Evolutionary conservation across 2,113 vertebrate genomes (phyloP), one percentile per base, ranked within the genome.

Genomic region (Corydoras maculifer): DNA sequence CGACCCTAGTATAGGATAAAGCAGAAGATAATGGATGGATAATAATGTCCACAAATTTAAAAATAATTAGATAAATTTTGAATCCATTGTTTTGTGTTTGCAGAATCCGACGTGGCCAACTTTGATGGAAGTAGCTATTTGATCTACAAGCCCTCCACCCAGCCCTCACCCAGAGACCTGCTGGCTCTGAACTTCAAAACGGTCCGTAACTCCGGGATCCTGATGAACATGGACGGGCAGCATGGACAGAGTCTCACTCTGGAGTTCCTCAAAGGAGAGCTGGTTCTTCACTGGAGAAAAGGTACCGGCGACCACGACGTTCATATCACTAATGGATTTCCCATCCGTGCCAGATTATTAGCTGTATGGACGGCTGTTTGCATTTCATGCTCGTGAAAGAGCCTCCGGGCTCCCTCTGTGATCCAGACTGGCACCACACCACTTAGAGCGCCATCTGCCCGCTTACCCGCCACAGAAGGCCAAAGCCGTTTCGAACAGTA

Each of bases 111-210:
- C 57, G 90, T 94, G 79, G 83, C 89, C 77, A 83, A 88, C 82
- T 90, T 94, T 83, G 92, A 93, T 84, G 92, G 92, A 68, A 87
- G 85, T 79, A 91, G 91, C 82, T 91, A 78, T 62, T 81, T 94
- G 78, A 82, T 91, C 78, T 93, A 91, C 81, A 87, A 79, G 83
- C 88, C 87, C 71, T 88, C 89, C 74, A 74, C 81, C 58, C 79
- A 73, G 75, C 88, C 77, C 62, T 71, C 83, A 25, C 11, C 85
- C 77, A 94, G 88, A 87, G 90, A 94, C 74, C 78, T 86, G 58
- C 88, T 94, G 76, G 91, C 90, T 78, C 82, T 93, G 85, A 91
- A 93, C 85, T 94, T 94, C 85, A 93, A 92, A 87, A 89, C 90
- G 57, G 84, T 90, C 79, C 82, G 87, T 86, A 92, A 89, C 72